Evolutionary conservation across 2,797 vertebrate genomes (phyloP).

Genomic region (Kryptolebias ocellatus): DNA sequence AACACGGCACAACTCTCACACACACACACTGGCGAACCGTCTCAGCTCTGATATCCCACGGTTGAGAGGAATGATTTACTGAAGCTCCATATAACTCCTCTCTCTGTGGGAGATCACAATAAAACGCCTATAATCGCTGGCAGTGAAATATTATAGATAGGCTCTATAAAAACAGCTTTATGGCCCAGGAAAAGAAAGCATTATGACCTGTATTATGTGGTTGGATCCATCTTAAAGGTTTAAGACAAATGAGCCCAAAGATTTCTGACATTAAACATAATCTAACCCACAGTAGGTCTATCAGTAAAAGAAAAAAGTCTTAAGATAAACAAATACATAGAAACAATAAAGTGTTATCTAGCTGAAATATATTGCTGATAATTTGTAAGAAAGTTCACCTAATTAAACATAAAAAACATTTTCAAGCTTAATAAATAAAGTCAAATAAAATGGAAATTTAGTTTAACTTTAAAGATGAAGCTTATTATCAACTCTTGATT

Average conservation of each 20-base stretch:
- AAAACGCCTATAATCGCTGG: slow-evolving; percentile 80
- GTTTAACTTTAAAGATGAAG: slow-evolving; percentile 8
- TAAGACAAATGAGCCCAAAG: slow-evolving; percentile 59
- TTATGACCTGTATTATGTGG: slow-evolving; percentile 59
- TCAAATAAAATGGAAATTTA: not conserved
- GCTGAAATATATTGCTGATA: no score
- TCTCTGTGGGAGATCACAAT: slow-evolving; percentile 77
- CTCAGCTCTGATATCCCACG: slow-evolving; percentile 44
- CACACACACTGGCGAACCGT: slow-evolving; percentile 54
- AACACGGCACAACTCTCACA: slow-evolving; percentile 60
- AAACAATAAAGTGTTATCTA: no score
- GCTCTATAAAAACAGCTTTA: slow-evolving; percentile 84
- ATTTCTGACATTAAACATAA: slow-evolving; percentile 34
- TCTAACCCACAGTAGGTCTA: slow-evolving; percentile 40
- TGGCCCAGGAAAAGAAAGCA: slow-evolving; percentile 56
- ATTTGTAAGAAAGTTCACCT: no score
- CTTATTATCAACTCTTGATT: slow-evolving; percentile 3
- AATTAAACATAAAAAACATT: not conserved
- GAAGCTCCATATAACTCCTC: slow-evolving; percentile 77
- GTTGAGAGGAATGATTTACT: slow-evolving; percentile 81
- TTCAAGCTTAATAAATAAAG: not conserved
- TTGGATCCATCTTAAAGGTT: slow-evolving; percentile 55
- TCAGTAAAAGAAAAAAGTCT: slow-evolving; percentile 30
- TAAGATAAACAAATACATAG: no score
- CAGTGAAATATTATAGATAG: slow-evolving; percentile 79